Base-by-base conservation (phyloP, 2,797 vertebrate species). In the Leuciscus waleckii region DNA sequence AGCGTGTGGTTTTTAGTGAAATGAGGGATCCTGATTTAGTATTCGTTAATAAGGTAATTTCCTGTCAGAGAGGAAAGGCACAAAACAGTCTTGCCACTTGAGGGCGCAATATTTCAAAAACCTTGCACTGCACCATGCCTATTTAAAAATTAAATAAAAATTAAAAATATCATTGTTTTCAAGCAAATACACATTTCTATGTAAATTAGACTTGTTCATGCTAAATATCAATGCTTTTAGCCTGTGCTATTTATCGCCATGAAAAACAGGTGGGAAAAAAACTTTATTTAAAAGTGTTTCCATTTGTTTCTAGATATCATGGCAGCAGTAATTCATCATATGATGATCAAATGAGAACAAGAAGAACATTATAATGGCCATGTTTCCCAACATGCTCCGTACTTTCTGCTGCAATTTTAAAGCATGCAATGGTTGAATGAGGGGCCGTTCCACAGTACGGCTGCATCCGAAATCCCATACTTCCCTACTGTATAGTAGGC, bases 1-100 rank as follows among this genome's bases (percentile, higher is more conserved):
- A 76, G 73, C 32, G 76, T 41, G 74, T 56, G 19, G 17, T 76
- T 76, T 61, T 58, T 41, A 29, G 75, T 41, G 14, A 65, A 65
- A 32, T 26, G 4, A 61, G 29, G 63, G 63, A 32, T 65, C 63
- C 29, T 78, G 58, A 43, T 63, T 43, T 58, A 77, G 54, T n/a
- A n/a, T 77, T 35, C 58, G 75, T 77, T 26, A 78, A 41, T 3
- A 63, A 41, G 76, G 56, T 63, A 0, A 43, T 78, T 78, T 29
- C 56, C n/a, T 77, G 19, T 26, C 32, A 8, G 32, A 56, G 74
- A 37, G 49, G 29, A 56, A 37, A 56, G 16, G 7, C 54, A 10
- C 14, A 0, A 58, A 41, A 58, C 21, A 10, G n/a, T 43, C n/a
- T 7, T 2, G n/a, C n/a, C 37, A 32, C 16, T 29, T 13, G n/a